Evolutionary conservation across 1,140 invertebrate species (phyloP).

Genomic region (Centruroides vittatus): DNA sequence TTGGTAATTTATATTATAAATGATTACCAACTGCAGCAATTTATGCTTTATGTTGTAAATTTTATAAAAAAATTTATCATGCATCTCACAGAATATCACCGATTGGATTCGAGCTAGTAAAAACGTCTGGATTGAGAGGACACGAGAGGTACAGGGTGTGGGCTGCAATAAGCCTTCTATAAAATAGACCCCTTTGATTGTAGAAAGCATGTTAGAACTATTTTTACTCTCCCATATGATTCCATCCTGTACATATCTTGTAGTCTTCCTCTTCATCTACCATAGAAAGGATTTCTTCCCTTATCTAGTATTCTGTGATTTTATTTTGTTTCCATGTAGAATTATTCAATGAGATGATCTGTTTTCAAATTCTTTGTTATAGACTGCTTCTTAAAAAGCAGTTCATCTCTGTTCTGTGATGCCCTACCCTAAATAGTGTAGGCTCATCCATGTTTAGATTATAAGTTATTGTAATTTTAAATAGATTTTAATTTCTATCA

Average conservation of each 20-base stretch:
- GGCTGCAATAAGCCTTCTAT: not conserved
- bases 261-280: not conserved
- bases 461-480: no score
- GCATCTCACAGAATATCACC: constrained; percentile 8
- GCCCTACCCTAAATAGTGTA: no score
- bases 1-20: no score
- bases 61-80: no score
- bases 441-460: no score
- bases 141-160: constrained; percentile 5
- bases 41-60: no score
- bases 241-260: not conserved
- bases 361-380: no score
- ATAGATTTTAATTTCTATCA: no score
- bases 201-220: not conserved
- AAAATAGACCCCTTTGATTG: not conserved
- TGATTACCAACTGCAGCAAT: no score
- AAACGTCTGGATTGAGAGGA: constrained; percentile 13
- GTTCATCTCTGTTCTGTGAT: no score
- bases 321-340: not conserved
- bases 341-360: no score
- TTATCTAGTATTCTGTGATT: not conserved
- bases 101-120: constrained; percentile 14
- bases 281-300: not conserved
- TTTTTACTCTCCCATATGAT: not conserved
- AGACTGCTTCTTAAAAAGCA: no score